Conservation (phyloP, 2,113 vertebrate genomes). For the Urocitellus parryii region DNA sequence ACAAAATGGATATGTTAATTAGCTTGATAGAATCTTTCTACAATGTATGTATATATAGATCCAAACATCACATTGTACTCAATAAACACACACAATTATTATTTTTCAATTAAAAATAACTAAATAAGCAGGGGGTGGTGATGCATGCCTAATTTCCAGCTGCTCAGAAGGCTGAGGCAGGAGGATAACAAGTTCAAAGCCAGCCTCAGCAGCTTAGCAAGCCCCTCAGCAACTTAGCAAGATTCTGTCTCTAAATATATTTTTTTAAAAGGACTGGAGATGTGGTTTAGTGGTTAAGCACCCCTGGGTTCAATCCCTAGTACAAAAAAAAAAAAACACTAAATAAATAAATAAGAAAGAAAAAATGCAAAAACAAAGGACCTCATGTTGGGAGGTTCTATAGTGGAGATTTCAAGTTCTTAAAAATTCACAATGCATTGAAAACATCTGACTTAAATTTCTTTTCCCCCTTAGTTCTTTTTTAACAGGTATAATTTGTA, state of each 20-base stretch:
- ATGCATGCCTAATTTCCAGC: too few species aligned
- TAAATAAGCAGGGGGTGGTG: too few species aligned
- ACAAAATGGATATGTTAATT: neutral
- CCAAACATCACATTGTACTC: neutral
- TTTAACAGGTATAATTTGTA: neutral
- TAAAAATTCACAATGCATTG: slow-evolving; percentile 1
- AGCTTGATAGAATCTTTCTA: neutral
- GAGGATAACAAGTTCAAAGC: too few species aligned
- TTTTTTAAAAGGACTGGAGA: too few species aligned
- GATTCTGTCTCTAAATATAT: too few species aligned
- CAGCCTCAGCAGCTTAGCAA: too few species aligned
- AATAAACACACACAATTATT: neutral
- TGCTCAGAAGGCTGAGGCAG: too few species aligned
- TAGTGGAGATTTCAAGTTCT: neutral
- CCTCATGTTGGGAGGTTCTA: neutral
- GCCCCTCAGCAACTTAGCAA: too few species aligned
- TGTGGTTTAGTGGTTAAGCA: too few species aligned
- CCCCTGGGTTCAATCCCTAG: too few species aligned
- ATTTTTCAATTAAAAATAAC: neutral
- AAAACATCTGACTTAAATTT: neutral
- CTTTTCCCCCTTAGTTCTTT: neutral
- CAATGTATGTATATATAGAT: neutral
- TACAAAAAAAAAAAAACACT: neutral
- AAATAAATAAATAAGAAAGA: neutral
- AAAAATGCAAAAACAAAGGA: neutral